Evolutionary conservation across 2,797 vertebrate genomes (phyloP), one percentile per base, ranked within the genome.

Genomic region (Amphiprion clarkii): DNA sequence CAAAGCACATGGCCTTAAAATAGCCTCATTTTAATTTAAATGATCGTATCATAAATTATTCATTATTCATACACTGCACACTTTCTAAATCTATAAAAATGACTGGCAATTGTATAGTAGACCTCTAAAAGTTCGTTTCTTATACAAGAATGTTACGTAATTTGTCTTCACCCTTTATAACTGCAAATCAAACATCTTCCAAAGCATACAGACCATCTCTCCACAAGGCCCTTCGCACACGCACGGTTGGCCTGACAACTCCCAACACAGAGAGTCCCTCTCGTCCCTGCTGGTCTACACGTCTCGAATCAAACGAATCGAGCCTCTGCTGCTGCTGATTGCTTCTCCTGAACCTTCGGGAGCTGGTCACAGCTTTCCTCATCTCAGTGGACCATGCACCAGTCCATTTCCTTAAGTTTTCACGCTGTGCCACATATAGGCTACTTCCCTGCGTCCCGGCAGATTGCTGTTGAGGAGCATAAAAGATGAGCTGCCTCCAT

Each of bases 401-500:
- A 72, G 80, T 78, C 87, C 73, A 76, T 88, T 84, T 83, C 85
- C 82, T 81, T 72, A 81, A 51, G 78, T 90, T 90, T 81, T 79
- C 89, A 85, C 77, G 85, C 85, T 87, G 88, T 79, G 81, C 79
- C 88, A 88, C 82, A 83, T 66, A 82, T 40, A 80, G 80, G 52
- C 83, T 78, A 68, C 82, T 84, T 88, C 87, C 82, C 69, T 61
- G 81, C 48, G 82, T 81, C 83, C 88, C 62, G 76, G 73, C 85
- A 91, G 88, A 86, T 89, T 87, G 86, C 71, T 62, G 70, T 31
- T 74, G 76, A 88, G 77, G 79, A 87, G 87, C 88, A 93, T 91
- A 91, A 91, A 90, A 80, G 87, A 93, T 90, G 87, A 87, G 86
- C 85, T 83, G 80, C 86, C 83, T 78, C 78, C 78, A 60, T 83